These are phyloP conservation scores for Sminthurides bifidus DNA, from an alignment of 1,140 invertebrate species.

Conservation along the genomic window DNA sequence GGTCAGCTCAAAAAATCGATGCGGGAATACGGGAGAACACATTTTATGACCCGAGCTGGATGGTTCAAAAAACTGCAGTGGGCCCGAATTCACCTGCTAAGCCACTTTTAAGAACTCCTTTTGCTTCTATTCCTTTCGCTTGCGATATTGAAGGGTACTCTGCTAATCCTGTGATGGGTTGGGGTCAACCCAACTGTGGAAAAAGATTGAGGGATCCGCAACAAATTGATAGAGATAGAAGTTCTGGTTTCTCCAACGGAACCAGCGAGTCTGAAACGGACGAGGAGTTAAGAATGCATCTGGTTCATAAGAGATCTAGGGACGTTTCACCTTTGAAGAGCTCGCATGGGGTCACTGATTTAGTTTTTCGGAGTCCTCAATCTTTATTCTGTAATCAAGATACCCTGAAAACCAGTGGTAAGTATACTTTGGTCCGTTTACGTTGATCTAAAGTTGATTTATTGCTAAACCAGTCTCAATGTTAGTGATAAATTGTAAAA, in stretches of 20 bases:
- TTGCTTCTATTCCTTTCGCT: too few species aligned
- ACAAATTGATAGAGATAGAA: constrained; percentile 1
- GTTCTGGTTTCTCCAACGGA: constrained; percentile 6
- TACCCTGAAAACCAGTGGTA: too few species aligned
- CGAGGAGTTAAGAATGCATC: constrained; percentile 11
- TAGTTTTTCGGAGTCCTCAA: too few species aligned
- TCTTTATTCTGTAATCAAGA: too few species aligned
- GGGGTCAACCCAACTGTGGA: constrained; percentile 18
- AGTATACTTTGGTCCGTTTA: background rate
- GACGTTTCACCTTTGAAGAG: constrained; percentile 12
- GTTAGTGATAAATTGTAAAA: background rate
- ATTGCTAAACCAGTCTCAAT: background rate
- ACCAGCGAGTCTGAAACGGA: constrained; percentile 7
- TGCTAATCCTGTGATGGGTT: constrained; percentile 26
- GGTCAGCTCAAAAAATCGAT: too few species aligned
- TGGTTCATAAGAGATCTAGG: constrained; percentile 19
- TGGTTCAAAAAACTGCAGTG: too few species aligned
- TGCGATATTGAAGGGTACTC: too few species aligned
- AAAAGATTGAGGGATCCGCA: constrained; percentile 13
- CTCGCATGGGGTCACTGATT: background rate
- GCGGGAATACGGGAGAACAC: too few species aligned
- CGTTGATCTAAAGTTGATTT: background rate
- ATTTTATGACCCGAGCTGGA: too few species aligned
- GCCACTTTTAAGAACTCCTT: too few species aligned
- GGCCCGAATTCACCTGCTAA: too few species aligned